Evolutionary conservation across 1,140 invertebrate species (phyloP), one percentile per base, ranked within the genome.

Genomic region (Nylanderia fulva): DNA sequence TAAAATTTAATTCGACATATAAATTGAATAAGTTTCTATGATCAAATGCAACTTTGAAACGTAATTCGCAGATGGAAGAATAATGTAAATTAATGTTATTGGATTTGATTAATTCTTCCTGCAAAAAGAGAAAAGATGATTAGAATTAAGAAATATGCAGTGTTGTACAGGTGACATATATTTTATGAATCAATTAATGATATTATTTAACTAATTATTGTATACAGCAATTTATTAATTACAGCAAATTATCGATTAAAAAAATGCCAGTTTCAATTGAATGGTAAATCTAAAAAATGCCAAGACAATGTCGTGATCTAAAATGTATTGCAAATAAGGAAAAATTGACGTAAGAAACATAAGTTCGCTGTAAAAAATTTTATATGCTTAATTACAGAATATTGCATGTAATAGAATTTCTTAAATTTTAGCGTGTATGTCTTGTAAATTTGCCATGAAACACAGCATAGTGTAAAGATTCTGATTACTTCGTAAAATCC

Each of bases 391-490:
- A 64, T 66, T 48, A 48, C 2, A 11, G 24, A 29, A 69, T 9
- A 21, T 27, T 54, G 21, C 45, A 5, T 24, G 27, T 45, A 27
- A 69, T 48, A n/a, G 39, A 45, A 45, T 52, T 71, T 29, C 18
- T 71, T 11, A 58, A 60, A 60, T 24, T 13, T 60, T 58, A 13
- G 15, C 45, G 2, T 48, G 3, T 6, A 36, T 66, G n/a, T 68
- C 33, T 79, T n/a, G 45, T 36, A 71, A 56, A 13, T 64, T 9
- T 56, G 33, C 58, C 45, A 36, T 18, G 48, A 82, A 82, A 71
- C 52, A 42, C 60, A 39, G 66, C 77, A 27, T 82, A 24, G 60
- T 68, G n/a, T 24, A n/a, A 58, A 42, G 18, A 82, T 72, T n/a
- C 64, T 33, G 27, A 33, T 68, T 21, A 42, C 33, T 42, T 71